phyloP scores from a whole-genome alignment of 2,888 invertebrate species.

The Clitarchus hookeri region DNA sequence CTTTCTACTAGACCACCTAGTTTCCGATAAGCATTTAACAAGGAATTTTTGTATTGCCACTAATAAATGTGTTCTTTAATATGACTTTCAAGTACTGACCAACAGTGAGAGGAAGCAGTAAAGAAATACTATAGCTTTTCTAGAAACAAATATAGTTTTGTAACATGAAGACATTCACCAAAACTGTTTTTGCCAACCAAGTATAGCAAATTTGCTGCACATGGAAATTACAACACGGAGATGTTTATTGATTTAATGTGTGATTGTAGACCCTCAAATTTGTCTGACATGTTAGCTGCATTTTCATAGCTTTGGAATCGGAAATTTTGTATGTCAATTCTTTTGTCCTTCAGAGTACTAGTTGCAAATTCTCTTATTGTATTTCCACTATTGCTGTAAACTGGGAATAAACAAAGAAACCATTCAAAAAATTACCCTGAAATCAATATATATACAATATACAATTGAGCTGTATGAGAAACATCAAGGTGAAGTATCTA shows the following conservation, averaged over 20 bases:
- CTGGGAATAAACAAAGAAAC: neutral
- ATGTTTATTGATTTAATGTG: slow-evolving; percentile 19
- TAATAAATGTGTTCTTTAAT: neutral
- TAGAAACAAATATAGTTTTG: slow-evolving; percentile 7
- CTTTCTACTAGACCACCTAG: too few species aligned
- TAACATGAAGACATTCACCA: neutral
- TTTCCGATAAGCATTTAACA: too few species aligned
- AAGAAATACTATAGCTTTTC: neutral
- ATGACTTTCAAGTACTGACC: slow-evolving; percentile 11
- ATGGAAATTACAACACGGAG: neutral
- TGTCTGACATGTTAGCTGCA: slow-evolving; percentile 6
- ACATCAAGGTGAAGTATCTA: too few species aligned
- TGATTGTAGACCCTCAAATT: neutral
- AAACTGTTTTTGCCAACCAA: neutral
- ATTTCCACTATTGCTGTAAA: neutral
- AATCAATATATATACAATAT: neutral
- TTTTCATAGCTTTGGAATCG: neutral
- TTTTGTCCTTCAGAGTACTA: neutral
- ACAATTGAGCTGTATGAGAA: too few species aligned
- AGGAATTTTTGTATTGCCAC: neutral
- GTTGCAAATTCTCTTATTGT: neutral
- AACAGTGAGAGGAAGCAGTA: neutral
- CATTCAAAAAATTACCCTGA: neutral
- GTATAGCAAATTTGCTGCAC: neutral
- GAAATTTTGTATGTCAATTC: neutral